These are phyloP conservation scores for Geotrupes spiniger DNA, from an alignment of 2,888 invertebrate genomes.

Conservation along the genomic window DNA sequence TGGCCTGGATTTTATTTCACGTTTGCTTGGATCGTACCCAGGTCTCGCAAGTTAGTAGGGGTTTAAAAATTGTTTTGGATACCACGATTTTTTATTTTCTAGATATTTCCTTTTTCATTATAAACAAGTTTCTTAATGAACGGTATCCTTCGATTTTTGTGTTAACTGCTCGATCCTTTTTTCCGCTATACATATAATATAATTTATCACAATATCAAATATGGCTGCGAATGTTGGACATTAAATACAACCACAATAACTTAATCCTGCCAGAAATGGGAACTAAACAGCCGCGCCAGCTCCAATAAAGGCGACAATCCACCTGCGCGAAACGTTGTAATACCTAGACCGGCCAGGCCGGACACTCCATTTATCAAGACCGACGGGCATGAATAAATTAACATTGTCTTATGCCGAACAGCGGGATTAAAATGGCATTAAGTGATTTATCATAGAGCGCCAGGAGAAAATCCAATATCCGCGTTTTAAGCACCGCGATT, in stretches of 20 bases:
- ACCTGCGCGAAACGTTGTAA: slow-evolving; percentile 31
- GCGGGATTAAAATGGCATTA: slow-evolving; percentile 43
- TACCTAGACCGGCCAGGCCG: slow-evolving; percentile 34
- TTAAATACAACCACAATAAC: neutral
- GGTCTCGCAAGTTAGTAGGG: too few relatives aligned
- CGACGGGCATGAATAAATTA: slow-evolving; percentile 45
- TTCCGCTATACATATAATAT: too few relatives aligned
- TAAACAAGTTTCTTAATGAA: too few relatives aligned
- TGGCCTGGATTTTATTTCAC: too few relatives aligned
- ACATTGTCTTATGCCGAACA: slow-evolving; percentile 43
- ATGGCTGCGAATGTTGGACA: too few relatives aligned
- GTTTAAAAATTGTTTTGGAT: too few relatives aligned
- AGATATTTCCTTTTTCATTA: too few relatives aligned
- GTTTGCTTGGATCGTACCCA: too few relatives aligned
- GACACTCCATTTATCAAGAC: slow-evolving; percentile 45
- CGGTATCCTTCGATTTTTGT: too few relatives aligned
- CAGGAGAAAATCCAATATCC: slow-evolving; percentile 43
- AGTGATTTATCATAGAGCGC: slow-evolving; percentile 44
- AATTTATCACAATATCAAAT: too few relatives aligned
- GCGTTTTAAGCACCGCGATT: slow-evolving; percentile 34
- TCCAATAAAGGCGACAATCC: slow-evolving; percentile 23
- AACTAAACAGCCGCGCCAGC: slow-evolving; percentile 11
- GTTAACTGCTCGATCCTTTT: too few relatives aligned
- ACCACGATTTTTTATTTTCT: too few relatives aligned
- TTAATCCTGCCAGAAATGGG: slow-evolving; percentile 16